Percentiles rank a stretch among this genome's conserved stretches.
Conservation (phyloP, 2,797 vertebrate species). For the Anabacerthia variegaticeps region DNA sequence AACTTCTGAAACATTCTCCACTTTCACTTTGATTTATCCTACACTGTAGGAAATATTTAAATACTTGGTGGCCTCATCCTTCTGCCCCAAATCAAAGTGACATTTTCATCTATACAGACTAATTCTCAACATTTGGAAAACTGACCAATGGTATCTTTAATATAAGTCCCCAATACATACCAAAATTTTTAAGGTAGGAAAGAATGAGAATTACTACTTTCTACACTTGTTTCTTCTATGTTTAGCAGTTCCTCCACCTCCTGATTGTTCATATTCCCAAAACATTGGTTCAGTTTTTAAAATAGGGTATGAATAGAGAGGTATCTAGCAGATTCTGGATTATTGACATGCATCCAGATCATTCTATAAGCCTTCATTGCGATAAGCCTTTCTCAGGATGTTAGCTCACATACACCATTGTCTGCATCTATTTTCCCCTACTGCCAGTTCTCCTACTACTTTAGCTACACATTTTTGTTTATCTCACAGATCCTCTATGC, state of each 20-base stretch:
- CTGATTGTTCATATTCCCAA: background rate
- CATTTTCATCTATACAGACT: background rate
- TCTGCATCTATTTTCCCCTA: slow-evolving; percentile 48
- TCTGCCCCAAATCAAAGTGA: background rate
- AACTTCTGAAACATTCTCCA: background rate
- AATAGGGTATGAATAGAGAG: background rate
- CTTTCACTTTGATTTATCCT: background rate
- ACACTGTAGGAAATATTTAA: background rate
- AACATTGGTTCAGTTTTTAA: background rate
- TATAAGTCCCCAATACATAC: background rate
- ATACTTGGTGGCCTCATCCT: background rate
- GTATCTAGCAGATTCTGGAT: background rate
- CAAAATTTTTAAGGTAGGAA: background rate
- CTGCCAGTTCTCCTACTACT: slow-evolving; percentile 81
- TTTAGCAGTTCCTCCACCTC: background rate
- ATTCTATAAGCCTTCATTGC: background rate
- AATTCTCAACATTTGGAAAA: background rate
- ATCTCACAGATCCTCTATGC: slow-evolving; percentile 78
- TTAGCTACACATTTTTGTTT: slow-evolving; percentile 85
- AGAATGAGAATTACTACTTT: background rate
- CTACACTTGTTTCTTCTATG: background rate
- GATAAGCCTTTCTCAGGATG: background rate
- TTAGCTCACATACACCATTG: background rate
- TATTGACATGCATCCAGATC: background rate
- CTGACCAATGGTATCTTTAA: background rate